Conservation (phyloP, 2,113 vertebrate species). For the Mormyrus iriodes region DNA sequence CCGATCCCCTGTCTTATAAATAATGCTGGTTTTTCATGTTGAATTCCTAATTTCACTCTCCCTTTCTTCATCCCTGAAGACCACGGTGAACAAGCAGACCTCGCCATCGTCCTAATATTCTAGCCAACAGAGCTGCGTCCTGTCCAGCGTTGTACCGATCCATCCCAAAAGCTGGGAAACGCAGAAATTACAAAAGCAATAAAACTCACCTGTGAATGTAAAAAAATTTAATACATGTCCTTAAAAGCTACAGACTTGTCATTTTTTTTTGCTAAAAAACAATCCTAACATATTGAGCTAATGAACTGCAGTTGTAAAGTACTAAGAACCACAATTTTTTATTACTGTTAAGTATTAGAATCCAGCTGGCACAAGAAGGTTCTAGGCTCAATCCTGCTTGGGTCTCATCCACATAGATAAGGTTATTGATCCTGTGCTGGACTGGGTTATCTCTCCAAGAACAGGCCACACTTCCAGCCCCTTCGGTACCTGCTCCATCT, state of each 20-base stretch:
- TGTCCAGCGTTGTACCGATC: not conserved
- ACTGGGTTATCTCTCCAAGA: conserved; percentile 2
- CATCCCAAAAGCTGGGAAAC: not conserved
- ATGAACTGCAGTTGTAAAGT: not conserved
- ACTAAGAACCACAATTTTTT: not conserved
- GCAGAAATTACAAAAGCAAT: not conserved
- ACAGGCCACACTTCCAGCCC: not conserved
- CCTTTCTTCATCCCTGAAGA: conserved; percentile 60
- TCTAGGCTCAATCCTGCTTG: not conserved
- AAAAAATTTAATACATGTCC: not conserved
- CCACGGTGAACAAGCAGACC: conserved; percentile 50
- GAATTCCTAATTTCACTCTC: conserved; percentile 62
- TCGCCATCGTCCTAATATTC: conserved; percentile 11
- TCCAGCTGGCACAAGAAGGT: not conserved
- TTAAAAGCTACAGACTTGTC: not conserved
- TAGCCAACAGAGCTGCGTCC: not conserved
- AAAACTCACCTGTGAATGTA: not conserved
- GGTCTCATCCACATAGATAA: conserved; percentile 1
- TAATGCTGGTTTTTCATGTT: conserved; percentile 67
- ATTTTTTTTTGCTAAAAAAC: too few relatives aligned
- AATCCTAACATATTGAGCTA: not conserved
- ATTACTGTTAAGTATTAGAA: not conserved
- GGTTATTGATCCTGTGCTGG: not conserved
- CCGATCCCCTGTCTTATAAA: conserved; percentile 59
- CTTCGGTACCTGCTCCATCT: not conserved